These are phyloP conservation scores for Dorcus parallelipipedus DNA, from an alignment of 2,888 invertebrate species.

Conservation along the genomic window DNA sequence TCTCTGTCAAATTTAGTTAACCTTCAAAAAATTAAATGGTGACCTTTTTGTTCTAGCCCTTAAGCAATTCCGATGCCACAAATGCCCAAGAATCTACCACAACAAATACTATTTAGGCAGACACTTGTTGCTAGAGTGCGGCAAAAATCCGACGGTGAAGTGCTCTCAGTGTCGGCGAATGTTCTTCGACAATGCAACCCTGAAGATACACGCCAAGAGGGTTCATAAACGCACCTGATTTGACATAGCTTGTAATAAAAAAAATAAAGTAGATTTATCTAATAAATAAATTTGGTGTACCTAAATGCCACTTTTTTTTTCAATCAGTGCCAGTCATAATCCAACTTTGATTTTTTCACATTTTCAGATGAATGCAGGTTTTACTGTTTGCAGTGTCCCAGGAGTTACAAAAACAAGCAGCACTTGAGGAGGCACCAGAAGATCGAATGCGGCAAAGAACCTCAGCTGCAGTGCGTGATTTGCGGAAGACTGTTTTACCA, in stretches of 20 bases:
- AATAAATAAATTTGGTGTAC: too few species aligned
- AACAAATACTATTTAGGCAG: constrained; percentile 9
- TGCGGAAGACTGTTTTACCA: constrained; percentile 36
- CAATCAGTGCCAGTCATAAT: too few species aligned
- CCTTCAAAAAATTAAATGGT: too few species aligned
- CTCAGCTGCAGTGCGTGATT: constrained; percentile 51
- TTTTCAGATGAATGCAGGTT: not conserved
- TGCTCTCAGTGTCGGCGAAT: constrained; percentile 6
- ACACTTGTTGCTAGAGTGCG: constrained; percentile 18
- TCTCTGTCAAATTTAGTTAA: too few species aligned
- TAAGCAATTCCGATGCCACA: constrained; percentile 9
- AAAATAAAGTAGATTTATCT: too few species aligned
- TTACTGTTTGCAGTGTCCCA: constrained; percentile 52
- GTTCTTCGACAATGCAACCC: constrained; percentile 7
- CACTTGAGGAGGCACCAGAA: constrained; percentile 54
- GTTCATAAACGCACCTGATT: not conserved
- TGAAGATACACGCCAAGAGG: not conserved
- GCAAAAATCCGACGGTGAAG: constrained; percentile 7
- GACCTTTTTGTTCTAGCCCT: not conserved
- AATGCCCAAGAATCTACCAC: constrained; percentile 17
- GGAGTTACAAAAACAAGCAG: constrained; percentile 53
- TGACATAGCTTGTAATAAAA: too few species aligned
- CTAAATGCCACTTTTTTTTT: too few species aligned
- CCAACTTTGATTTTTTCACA: too few species aligned
- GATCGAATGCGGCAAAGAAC: constrained; percentile 55